phyloP scores from a whole-genome alignment of 2,888 invertebrate species.

The Aspidapion aeneum region DNA sequence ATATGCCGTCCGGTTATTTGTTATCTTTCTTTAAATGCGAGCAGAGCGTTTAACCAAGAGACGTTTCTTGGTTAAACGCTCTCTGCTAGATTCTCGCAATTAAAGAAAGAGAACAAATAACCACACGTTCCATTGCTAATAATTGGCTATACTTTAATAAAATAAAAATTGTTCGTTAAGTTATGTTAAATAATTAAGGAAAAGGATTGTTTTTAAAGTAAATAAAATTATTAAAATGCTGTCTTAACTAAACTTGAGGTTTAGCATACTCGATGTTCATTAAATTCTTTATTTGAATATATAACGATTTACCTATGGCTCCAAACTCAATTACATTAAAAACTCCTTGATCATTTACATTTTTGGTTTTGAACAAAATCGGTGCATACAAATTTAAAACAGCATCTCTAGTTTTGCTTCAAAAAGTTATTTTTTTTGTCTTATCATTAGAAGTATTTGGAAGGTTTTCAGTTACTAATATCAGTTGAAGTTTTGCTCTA shows the following conservation, averaged over 20 bases:
- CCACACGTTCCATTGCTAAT: too few relatives aligned
- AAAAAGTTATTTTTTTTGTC: conserved; percentile 31
- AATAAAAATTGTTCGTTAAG: too few relatives aligned
- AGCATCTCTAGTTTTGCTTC: conserved; percentile 34
- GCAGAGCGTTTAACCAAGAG: too few relatives aligned
- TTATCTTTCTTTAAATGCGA: too few relatives aligned
- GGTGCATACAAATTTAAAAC: conserved; percentile 32
- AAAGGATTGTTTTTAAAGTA: conserved; percentile 9
- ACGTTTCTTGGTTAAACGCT: too few relatives aligned
- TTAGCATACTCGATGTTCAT: conserved; percentile 30
- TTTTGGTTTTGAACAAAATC: conserved; percentile 31
- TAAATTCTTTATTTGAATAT: conserved; percentile 36
- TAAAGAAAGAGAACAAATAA: too few relatives aligned
- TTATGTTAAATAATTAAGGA: too few relatives aligned
- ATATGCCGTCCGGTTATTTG: too few relatives aligned
- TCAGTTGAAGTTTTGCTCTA: conserved; percentile 31
- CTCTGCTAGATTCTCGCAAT: too few relatives aligned
- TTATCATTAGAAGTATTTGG: too few relatives aligned
- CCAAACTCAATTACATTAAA: conserved; percentile 36
- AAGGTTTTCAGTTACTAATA: conserved; percentile 29
- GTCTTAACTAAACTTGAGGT: neutral
- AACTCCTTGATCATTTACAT: conserved; percentile 30
- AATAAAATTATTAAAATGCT: conserved; percentile 4
- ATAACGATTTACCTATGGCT: conserved; percentile 36
- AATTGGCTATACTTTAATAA: too few relatives aligned